A percentile compares a stretch with the other conserved stretches of the same genome.
These are phyloP conservation scores for Neosalanx taihuensis DNA, from an alignment of 2,797 vertebrate species.

Conservation along the genomic window DNA sequence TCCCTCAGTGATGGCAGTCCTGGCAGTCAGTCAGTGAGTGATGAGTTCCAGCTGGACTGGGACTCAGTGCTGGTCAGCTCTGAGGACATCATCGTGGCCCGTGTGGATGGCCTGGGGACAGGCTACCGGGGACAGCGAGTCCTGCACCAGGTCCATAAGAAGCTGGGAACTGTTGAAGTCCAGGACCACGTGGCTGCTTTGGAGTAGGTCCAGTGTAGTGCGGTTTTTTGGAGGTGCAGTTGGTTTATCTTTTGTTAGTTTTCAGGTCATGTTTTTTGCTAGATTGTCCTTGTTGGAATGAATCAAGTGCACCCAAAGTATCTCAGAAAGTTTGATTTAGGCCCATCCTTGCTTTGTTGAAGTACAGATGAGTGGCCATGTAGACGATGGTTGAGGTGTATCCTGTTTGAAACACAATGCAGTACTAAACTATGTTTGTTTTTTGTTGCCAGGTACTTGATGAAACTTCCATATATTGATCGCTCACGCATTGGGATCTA, in stretches of 20 bases:
- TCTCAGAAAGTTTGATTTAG: too few relatives aligned
- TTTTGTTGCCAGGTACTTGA: conserved; percentile 60
- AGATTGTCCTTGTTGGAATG: neutral
- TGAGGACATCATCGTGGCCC: conserved; percentile 85
- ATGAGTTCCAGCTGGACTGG: conserved; percentile 87
- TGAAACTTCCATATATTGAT: conserved; percentile 69
- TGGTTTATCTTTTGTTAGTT: too few relatives aligned
- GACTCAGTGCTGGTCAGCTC: conserved; percentile 85
- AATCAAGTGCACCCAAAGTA: neutral
- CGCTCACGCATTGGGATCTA: conserved; percentile 70
- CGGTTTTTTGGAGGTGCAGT: too few relatives aligned
- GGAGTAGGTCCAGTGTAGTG: conserved; percentile 74
- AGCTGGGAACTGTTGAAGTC: conserved; percentile 84
- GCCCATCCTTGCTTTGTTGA: neutral
- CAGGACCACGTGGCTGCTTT: conserved; percentile 90
- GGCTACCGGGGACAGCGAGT: conserved; percentile 91
- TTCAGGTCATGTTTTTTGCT: neutral
- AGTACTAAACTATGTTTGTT: neutral
- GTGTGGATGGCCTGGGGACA: conserved; percentile 89
- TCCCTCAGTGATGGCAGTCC: conserved; percentile 78
- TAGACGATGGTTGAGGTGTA: neutral
- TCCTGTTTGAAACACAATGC: neutral
- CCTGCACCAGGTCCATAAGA: conserved; percentile 81
- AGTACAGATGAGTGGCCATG: neutral
- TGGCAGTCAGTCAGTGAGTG: conserved; percentile 84